Evolutionary conservation across 2,888 invertebrate genomes (phyloP), one percentile per base, ranked within the genome.

Genomic region (Chrysomela aeneicollis): DNA sequence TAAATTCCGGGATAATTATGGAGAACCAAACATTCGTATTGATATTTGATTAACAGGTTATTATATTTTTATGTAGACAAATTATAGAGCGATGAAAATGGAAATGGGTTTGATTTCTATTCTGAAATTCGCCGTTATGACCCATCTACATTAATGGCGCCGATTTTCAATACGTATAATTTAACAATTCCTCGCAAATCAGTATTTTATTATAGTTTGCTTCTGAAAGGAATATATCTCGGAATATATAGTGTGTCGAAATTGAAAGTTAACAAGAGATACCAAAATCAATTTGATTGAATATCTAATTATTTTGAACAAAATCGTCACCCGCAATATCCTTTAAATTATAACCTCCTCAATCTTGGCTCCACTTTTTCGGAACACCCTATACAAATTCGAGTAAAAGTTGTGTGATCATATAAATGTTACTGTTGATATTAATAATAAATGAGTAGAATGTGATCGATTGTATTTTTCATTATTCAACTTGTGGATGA

Each of bases 1-100:
- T 57, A 57, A 57, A 57, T 57, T 57, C 17, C 6, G 10, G n/a
- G 18, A 21, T 57, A 57, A 57, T 57, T 18, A 57, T 18, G 18
- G 57, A 22, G n/a, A 15, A 15, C 42, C 42, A 42, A 42, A 42
- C 15, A 42, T 15, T 42, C 42, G 42, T 10, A 15, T 42, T 42
- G 4, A 57, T 22, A 19, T 55, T 37, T 55, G 42, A 55, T 42
- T 55, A 55, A 55, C 55, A 26, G 21, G 55, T 19, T 42, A 18
- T 35, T 26, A 42, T 8, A 42, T 26, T 42, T 42, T 42, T 42
- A 42, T 42, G 42, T 42, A 15, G 3, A 42, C 42, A 42, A 42
- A 42, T 42, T n/a, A 42, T 42, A 42, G 42, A 42, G 42, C 15
- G 42, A 42, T 35, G 10, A 35, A 35, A 35, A 35, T 35, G 9